Evolutionary conservation across 2,113 vertebrate species (phyloP).

Genomic region (Hystrix brachyura): DNA sequence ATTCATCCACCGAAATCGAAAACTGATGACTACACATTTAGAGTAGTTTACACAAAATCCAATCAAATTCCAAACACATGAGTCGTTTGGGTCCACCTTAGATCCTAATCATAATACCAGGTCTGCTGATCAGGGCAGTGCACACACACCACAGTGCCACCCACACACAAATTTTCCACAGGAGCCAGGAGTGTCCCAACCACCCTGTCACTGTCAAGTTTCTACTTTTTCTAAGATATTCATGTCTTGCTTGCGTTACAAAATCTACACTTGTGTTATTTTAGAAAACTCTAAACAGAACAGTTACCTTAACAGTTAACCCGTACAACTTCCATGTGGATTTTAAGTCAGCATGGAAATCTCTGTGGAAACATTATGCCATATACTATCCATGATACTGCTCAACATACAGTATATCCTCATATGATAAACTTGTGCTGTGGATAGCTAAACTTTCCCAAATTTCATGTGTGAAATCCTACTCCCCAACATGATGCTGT

Average conservation of each 20-base stretch:
- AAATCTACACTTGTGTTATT: background rate
- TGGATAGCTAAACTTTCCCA: no score
- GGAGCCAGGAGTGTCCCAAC: no score
- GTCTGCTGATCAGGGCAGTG: background rate
- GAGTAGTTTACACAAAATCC: background rate
- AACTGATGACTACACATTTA: background rate
- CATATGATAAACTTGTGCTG: no score
- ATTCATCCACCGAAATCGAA: background rate
- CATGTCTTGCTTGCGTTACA: background rate
- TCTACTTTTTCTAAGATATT: background rate
- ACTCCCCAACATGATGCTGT: no score
- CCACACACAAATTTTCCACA: background rate
- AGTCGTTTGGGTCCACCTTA: background rate
- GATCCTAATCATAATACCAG: background rate
- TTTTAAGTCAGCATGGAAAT: background rate
- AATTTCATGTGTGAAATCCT: no score
- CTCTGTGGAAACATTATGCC: no score
- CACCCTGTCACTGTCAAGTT: background rate
- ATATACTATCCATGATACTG: no score
- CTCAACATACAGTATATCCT: no score
- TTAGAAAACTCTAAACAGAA: background rate
- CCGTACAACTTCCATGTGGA: background rate
- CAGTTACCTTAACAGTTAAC: background rate
- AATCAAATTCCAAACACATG: no score
- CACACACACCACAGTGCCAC: background rate